phyloP scores from a whole-genome alignment of 2,113 vertebrate genomes.

The Bubo bubo region DNA sequence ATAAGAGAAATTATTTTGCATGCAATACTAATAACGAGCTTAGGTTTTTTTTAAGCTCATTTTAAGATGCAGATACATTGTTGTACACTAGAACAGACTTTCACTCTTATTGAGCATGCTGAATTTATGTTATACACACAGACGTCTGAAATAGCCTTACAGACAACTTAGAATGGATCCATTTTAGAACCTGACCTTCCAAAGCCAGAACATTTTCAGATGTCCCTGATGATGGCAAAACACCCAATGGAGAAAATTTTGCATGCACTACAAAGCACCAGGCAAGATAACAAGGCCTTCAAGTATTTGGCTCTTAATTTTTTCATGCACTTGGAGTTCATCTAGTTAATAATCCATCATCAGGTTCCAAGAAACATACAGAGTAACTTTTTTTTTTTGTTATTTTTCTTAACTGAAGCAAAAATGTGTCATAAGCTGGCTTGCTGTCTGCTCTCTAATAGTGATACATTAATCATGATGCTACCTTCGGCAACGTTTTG shows the following conservation, averaged over 20 bases:
- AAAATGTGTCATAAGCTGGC: not conserved
- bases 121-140: not conserved
- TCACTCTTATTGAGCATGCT: not conserved
- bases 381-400: not conserved
- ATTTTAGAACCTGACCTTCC: not conserved
- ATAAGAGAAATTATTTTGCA: not conserved
- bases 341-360: not conserved
- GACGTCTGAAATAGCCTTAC: not conserved
- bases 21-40: not conserved
- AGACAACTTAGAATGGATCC: not conserved
- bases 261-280: not conserved
- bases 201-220: not conserved
- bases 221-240: not conserved
- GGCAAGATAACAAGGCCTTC: not conserved
- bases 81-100: not conserved
- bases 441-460: slow-evolving; percentile 21
- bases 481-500: not conserved
- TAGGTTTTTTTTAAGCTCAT: not conserved
- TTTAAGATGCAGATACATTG: not conserved
- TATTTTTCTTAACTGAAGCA: slow-evolving; percentile 19
- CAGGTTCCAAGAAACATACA: not conserved
- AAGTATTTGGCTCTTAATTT: not conserved
- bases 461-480: slow-evolving; percentile 43
- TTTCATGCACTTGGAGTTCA: not conserved
- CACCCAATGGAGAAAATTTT: not conserved